These are phyloP conservation scores for Melanerpes formicivorus DNA, from an alignment of 2,113 vertebrate species.

Conservation along the genomic window DNA sequence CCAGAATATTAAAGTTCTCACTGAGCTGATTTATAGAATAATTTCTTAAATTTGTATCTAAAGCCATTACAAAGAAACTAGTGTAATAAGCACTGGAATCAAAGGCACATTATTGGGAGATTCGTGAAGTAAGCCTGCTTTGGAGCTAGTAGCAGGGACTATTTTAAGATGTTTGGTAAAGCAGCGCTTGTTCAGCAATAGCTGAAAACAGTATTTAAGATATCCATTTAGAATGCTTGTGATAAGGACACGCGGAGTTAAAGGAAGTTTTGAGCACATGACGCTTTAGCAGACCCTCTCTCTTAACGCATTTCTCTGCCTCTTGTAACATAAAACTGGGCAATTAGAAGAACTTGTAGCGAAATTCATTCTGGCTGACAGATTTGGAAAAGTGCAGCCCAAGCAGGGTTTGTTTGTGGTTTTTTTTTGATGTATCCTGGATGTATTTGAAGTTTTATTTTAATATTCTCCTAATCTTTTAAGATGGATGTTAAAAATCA, in stretches of 20 bases:
- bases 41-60: slow-evolving; percentile 38
- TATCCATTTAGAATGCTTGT: slow-evolving; percentile 36
- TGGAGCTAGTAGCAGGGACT: slow-evolving; percentile 48
- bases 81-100: slow-evolving; percentile 15
- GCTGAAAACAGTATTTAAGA: slow-evolving; percentile 44
- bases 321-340: slow-evolving; percentile 42
- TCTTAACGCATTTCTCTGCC: slow-evolving; percentile 43
- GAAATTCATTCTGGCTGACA: slow-evolving; percentile 54
- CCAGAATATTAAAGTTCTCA: slow-evolving; percentile 2
- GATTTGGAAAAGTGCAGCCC: slow-evolving; percentile 29
- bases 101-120: slow-evolving; percentile 56
- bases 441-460: background rate
- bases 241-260: slow-evolving; percentile 51
- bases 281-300: slow-evolving; percentile 14
- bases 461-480: background rate
- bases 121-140: slow-evolving; percentile 36
- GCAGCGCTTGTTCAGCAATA: slow-evolving; percentile 57
- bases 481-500: background rate
- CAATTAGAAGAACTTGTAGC: slow-evolving; percentile 15
- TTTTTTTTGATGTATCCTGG: background rate
- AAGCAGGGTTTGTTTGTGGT: background rate
- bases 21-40: background rate
- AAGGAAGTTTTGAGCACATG: slow-evolving; percentile 35
- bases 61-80: slow-evolving; percentile 47
- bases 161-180: slow-evolving; percentile 64